A percentile compares a stretch with the other conserved stretches of the same genome.
Evolutionary conservation across 1,140 invertebrate genomes (phyloP).

Genomic region (Tyrophagus putrescentiae): DNA sequence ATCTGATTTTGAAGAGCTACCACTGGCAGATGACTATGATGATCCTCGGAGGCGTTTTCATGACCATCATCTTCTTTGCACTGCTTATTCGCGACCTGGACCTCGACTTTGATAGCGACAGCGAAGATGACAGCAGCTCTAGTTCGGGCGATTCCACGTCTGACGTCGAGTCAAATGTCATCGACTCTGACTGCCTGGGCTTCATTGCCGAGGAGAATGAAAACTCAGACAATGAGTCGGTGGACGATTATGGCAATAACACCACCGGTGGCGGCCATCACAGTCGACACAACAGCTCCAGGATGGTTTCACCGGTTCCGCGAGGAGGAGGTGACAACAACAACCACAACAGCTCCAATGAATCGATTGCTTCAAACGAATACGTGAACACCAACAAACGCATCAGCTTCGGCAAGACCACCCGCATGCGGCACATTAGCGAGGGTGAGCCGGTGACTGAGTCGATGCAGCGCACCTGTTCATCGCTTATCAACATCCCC

Average conservation of each 20-base stretch:
- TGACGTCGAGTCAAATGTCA: conserved; percentile 2
- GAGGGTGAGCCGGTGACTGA: neutral
- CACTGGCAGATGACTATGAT: conserved; percentile 73
- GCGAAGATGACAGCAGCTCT: neutral
- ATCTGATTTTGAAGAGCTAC: conserved; percentile 55
- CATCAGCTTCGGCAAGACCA: neutral
- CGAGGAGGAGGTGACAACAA: neutral
- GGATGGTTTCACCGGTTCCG: too few species aligned
- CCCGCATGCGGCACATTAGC: neutral
- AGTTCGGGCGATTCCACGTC: neutral
- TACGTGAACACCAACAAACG: neutral
- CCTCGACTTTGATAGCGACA: conserved; percentile 19
- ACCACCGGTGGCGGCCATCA: too few species aligned
- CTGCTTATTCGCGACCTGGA: conserved; percentile 62
- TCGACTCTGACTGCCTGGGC: neutral
- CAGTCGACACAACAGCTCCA: too few species aligned
- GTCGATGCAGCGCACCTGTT: conserved; percentile 36
- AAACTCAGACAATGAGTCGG: neutral
- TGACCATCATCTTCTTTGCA: conserved; percentile 74
- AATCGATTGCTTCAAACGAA: neutral
- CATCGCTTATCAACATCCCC: conserved; percentile 60
- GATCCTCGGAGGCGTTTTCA: conserved; percentile 62
- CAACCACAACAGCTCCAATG: conserved; percentile 2
- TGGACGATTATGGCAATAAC: too few species aligned
- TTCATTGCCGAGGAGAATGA: neutral